Evolutionary conservation across 2,797 vertebrate species (phyloP).

Genomic region (Eremophila alpestris): DNA sequence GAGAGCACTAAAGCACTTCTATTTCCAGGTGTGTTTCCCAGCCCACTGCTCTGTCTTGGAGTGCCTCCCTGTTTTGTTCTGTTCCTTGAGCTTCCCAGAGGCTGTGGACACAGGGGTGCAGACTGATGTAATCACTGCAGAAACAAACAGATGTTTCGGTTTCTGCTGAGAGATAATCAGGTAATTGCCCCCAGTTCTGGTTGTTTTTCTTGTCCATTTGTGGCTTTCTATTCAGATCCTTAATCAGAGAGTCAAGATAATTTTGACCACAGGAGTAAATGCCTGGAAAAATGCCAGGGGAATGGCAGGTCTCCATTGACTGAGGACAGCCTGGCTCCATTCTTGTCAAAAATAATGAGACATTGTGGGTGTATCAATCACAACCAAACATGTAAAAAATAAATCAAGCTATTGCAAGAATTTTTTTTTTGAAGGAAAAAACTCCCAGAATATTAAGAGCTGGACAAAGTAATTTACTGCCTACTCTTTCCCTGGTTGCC

Average conservation of each 20-base stretch:
- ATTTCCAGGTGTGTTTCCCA: neutral
- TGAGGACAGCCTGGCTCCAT: neutral
- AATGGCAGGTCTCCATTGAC: neutral
- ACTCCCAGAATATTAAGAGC: neutral
- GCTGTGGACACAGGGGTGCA: neutral
- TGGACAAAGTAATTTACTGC: neutral
- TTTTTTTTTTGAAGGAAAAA: neutral
- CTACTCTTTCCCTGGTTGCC: neutral
- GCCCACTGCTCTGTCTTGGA: neutral
- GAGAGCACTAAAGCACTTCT: neutral
- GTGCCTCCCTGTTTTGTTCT: neutral
- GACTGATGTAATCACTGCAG: accelerated
- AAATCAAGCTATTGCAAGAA: neutral
- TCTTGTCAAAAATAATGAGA: neutral
- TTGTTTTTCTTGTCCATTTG: neutral
- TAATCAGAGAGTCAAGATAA: neutral
- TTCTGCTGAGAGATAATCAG: neutral
- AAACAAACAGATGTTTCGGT: neutral
- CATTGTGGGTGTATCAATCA: neutral
- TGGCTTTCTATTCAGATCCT: neutral
- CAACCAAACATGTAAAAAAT: neutral
- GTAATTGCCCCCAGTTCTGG: neutral
- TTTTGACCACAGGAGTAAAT: neutral
- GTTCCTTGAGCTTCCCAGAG: neutral
- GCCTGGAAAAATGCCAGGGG: neutral